Conservation (phyloP, 2,797 vertebrate species). For the Glossophaga mutica region DNA sequence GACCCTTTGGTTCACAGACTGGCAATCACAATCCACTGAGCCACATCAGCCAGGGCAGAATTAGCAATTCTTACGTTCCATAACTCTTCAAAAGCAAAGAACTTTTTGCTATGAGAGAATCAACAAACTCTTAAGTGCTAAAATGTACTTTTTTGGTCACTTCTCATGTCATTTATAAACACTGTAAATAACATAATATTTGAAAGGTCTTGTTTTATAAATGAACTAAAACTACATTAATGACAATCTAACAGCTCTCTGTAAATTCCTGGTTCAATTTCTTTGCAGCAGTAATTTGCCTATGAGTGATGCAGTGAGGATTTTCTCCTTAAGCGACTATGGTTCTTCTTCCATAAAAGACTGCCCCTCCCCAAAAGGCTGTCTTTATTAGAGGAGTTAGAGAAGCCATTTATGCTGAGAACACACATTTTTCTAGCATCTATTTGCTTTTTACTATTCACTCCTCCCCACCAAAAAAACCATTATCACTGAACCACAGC, state of each 20-base stretch:
- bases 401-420: background rate
- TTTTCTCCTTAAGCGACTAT: background rate
- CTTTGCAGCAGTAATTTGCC: background rate
- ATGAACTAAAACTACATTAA: background rate
- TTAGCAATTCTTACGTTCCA: background rate
- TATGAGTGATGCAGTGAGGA: background rate
- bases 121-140: background rate
- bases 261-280: background rate
- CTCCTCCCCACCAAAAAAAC: background rate
- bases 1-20: too few species aligned
- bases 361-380: background rate
- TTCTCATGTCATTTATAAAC: background rate
- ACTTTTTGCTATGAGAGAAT: background rate
- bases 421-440: background rate
- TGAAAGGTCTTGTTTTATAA: background rate
- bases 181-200: background rate
- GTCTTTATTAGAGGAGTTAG: background rate
- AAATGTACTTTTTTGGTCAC: background rate
- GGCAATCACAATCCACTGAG: too few species aligned
- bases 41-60: too few species aligned
- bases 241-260: background rate
- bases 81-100: conserved; percentile 15
- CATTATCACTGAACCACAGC: background rate
- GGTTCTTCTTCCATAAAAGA: background rate
- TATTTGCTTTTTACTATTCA: background rate